Evolutionary conservation across 2,113 vertebrate species (phyloP).

Genomic region (Hystrix cristata): DNA sequence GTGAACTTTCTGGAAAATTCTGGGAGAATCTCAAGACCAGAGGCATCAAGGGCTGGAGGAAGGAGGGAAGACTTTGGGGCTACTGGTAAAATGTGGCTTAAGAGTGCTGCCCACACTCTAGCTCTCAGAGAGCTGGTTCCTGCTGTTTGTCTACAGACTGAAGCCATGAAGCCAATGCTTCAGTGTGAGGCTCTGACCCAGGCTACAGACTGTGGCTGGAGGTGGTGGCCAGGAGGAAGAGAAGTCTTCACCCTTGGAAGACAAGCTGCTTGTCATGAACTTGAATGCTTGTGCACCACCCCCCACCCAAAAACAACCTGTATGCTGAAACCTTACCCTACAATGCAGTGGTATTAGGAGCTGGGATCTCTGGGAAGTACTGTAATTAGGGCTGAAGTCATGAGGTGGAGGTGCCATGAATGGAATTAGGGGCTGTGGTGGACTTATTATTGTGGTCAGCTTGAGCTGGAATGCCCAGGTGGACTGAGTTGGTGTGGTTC

Average conservation of each 20-base stretch:
- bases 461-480: too few relatives aligned
- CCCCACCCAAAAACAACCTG: background rate
- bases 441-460: too few relatives aligned
- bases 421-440: background rate
- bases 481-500: too few relatives aligned
- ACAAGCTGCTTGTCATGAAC: background rate
- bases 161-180: background rate
- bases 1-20: conserved; percentile 31
- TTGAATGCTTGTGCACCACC: background rate
- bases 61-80: background rate
- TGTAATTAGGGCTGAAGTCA: background rate
- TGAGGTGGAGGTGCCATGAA: background rate
- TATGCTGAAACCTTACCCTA: background rate
- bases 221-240: background rate
- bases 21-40: conserved; percentile 10
- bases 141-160: background rate
- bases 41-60: background rate
- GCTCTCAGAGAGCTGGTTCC: background rate
- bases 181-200: background rate
- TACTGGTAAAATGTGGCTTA: background rate
- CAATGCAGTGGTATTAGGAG: background rate
- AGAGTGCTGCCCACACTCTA: background rate
- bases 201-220: background rate
- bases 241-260: background rate
- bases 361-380: background rate